phyloP scores from a whole-genome alignment of 2,113 vertebrate species.

The Oenanthe melanoleuca region DNA sequence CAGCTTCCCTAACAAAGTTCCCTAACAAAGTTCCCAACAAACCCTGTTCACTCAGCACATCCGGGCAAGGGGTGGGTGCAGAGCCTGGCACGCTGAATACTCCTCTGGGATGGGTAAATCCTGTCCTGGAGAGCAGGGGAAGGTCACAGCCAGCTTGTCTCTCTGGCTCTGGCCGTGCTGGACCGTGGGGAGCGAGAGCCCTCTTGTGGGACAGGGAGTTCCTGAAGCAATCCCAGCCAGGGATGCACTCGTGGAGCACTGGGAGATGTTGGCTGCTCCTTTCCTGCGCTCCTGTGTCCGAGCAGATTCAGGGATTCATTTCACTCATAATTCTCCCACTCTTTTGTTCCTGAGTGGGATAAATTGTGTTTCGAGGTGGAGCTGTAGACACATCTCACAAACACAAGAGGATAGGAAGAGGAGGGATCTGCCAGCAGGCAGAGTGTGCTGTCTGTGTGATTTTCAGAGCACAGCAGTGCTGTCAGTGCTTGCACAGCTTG shows the following conservation, averaged over 20 bases:
- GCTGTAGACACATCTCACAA: background rate
- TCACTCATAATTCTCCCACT: background rate
- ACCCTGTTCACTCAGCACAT: rapidly evolving
- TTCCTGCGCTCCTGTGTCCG: background rate
- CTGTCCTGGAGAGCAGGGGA: no score
- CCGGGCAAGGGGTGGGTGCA: background rate
- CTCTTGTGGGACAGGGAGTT: constrained; percentile 22
- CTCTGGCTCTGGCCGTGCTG: rapidly evolving
- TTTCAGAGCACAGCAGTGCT: background rate
- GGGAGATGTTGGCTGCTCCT: rapidly evolving
- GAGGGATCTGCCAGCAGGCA: background rate
- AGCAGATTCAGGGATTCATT: background rate
- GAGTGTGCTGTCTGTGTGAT: background rate
- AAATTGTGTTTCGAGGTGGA: background rate
- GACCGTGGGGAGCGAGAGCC: constrained; percentile 1
- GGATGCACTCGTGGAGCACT: background rate
- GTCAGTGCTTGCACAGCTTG: background rate
- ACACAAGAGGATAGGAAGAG: background rate
- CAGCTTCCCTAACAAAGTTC: background rate
- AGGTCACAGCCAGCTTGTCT: background rate
- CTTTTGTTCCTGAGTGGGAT: background rate
- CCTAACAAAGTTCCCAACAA: background rate
- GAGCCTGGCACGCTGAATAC: rapidly evolving
- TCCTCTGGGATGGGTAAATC: rapidly evolving
- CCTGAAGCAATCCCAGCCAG: background rate